Base-by-base conservation (phyloP, 1,140 invertebrate species). In the Arion vulgaris region DNA sequence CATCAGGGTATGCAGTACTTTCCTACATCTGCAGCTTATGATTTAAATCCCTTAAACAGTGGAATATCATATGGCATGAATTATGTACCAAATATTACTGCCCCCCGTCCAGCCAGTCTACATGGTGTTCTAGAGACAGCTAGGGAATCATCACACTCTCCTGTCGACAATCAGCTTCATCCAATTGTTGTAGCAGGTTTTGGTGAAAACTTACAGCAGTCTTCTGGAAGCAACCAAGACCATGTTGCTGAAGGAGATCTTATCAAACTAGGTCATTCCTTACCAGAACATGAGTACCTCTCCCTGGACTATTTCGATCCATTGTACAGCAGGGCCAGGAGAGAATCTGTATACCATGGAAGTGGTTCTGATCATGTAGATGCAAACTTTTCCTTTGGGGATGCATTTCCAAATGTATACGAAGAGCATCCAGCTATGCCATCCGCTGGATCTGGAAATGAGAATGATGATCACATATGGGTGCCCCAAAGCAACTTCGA, bases 271-370 rank as follows among this genome's bases (percentile, higher is more conserved):
- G 45, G 68, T 19, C 34, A 11, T n/a, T 36, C 49, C 38, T 80
- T 77, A 36, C 79, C 86, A 19, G 90, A 91, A 68, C 87, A 87
- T 66, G 90, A 91, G 51, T 91, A 91, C 79, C 85, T 91, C 36
- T 89, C 90, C 45, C 78, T 91, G 69, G 87, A 89, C 53, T 88
- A 85, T 51, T 91, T 91, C 87, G 90, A 91, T 82, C 90, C 90
- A 1, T 66, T 91, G 32, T 89, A 91, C 82, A 78, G 83, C 38
- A 86, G 85, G 41, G 87, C 85, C 26, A 71, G 89, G 57, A 87
- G 85, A 34, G 87, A 88, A 51, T 89, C 89, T 26, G 74, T 89
- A 15, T 85, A 71, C 45, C 45, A 74, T 28, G 62, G 28, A 57
- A 78, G 75, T 34, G 32, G 62, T 17, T 45, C 62, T 36, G 53